A percentile compares a stretch with the other conserved stretches of the same genome.
phyloP scores from a whole-genome alignment of 2,113 vertebrate species.

The Aythya baeri region DNA sequence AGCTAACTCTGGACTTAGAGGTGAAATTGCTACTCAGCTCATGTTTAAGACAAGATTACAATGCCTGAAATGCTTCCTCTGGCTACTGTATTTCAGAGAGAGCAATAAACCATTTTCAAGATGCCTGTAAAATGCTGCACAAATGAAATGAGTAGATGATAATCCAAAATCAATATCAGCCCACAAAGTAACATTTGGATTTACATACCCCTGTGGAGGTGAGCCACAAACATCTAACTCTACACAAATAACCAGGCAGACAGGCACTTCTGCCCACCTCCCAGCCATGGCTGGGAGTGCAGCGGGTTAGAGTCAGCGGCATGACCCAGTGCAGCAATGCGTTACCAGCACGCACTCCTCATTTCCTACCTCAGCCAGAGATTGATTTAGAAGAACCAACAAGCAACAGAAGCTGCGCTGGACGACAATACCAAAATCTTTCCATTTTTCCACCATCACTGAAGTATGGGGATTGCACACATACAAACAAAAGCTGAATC shows the following conservation, averaged over 20 bases:
- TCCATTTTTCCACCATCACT: background rate
- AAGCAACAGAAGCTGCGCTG: background rate
- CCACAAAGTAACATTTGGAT: background rate
- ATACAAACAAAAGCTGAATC: background rate
- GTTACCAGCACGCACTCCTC: background rate
- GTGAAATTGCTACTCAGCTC: background rate
- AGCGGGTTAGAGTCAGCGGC: background rate
- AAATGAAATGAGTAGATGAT: background rate
- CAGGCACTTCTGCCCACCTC: background rate
- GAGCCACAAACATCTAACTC: background rate
- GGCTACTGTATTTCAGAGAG: background rate
- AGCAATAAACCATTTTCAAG: background rate
- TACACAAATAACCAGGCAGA: background rate
- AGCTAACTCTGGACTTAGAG: rapidly evolving
- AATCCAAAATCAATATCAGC: background rate
- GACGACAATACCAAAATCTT: background rate
- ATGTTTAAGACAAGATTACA: background rate
- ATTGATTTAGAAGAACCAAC: background rate
- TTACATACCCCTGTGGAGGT: background rate
- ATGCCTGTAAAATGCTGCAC: background rate
- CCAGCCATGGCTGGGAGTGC: background rate
- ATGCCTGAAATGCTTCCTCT: background rate
- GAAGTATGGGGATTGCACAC: background rate
- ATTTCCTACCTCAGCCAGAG: background rate
- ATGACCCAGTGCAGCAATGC: background rate